Base-by-base conservation (phyloP, 2,888 invertebrate species). In the Sthenelais limicola region DNA sequence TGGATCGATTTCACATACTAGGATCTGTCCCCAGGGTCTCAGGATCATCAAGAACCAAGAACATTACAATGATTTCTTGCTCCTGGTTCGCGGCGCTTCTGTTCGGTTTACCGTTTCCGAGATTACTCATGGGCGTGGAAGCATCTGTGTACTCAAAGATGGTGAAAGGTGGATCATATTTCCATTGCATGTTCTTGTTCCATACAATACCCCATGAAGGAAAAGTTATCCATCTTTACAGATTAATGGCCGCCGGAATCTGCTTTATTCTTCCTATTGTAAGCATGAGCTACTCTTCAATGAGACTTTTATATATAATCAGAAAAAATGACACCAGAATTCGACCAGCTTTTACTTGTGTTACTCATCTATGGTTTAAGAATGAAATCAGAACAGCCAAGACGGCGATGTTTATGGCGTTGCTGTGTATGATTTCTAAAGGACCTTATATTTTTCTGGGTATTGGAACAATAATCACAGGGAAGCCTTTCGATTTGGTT, bases 401-500 rank as follows among this genome's bases (percentile, higher is more conserved):
- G 2, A 47, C 47, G 12, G 67, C 48, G 32, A 67, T 67, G 12
- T 7, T 48, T 3, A 67, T 67, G 67, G 67, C 48, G n/a, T 18
- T 43, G 12, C 48, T 67, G 0, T 43, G 48, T n/a, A 7, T 67
- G 3, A 43, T n/a, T n/a, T n/a, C 67, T 9, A 67, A 48, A 28
- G 67, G 67, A n/a, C 67, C 67, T 67, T 67, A 67, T 43, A n/a
- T 67, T 15, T 1, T 48, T 2, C 43, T 67, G 67, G 30, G 67
- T 24, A 4, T 67, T 3, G 18, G 12, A 12, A 26, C 48, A 15
- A n/a, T 48, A 12, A 3, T 48, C 15, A 3, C 18, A 0, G 67
- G 67, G 26, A 7, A 7, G 1, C 47, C 47, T 5, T 48, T 67
- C 4, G 18, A 30, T 26, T 12, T 48, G n/a, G 47, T n/a, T 28